Base-by-base conservation (phyloP, 2,113 vertebrate genomes). In the Pogonocichla stellata region DNA sequence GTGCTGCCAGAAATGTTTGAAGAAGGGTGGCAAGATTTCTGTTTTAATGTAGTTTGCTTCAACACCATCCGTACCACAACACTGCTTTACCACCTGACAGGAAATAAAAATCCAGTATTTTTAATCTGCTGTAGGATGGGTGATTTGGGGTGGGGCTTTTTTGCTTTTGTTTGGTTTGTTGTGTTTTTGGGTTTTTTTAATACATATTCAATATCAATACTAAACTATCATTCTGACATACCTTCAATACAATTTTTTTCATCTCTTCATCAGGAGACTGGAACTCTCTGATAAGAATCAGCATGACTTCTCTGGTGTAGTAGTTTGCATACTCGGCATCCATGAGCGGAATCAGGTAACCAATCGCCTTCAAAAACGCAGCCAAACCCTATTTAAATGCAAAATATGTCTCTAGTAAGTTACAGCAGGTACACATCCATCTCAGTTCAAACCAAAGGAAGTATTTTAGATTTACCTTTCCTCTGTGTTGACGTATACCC, bases 1-100 rank as follows among this genome's bases (percentile, higher is more conserved):
- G 97, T 99, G 99, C 91, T 99, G 99, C 99, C 99, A 99, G 90
- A 99, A 99, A 95, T 99, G 99, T 96, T 99, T 99, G 97, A 99
- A 99, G 98, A 99, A 99, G 7, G 99, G 99, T 6, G 99, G 99
- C 90, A 99, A 98, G 96, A 99, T 99, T 97, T 99, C 99, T 2
- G 99, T 99, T 97, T 99, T 99, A 79, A 99, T 99, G 97, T 99
- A 99, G 97, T 99, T 99, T 80, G 99, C 99, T 97, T 99, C 99
- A 51, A 99, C 99, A 98, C 99, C 99, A 96, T 99, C 99, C 0
- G 99, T 99, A 54, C 99, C 99, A 97, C 99, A 99, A 83, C 99
- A 99, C 95, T 99, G 99, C 95, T 99, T 99, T 92, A 99, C 99
- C 89, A 99, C 99, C 99, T 99, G 58, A 15, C 24, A 84, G 47